Conservation (phyloP, 2,888 invertebrate genomes). For the Antitype chi region DNA sequence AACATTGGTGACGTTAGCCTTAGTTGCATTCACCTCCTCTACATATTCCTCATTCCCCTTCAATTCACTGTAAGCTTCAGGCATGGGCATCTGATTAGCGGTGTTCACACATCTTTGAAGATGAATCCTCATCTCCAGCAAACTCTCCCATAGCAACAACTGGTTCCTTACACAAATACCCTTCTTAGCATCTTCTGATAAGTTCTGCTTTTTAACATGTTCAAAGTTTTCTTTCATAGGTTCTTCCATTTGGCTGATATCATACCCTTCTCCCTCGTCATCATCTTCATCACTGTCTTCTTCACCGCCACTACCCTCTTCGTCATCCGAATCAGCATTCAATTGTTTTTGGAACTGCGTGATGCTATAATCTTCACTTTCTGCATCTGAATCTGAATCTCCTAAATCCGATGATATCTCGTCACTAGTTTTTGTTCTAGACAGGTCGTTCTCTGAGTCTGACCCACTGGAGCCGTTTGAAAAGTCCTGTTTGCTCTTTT, state of each 20-base stretch:
- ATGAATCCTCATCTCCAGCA: constrained; percentile 96
- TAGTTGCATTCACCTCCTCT: constrained; percentile 87
- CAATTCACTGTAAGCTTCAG: constrained; percentile 87
- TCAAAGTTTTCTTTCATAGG: constrained; percentile 90
- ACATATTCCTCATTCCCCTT: constrained; percentile 88
- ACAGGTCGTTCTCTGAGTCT: constrained; percentile 36
- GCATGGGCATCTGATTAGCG: constrained; percentile 95
- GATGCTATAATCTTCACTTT: constrained; percentile 78
- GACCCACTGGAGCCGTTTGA: constrained; percentile 32
- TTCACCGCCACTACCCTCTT: constrained; percentile 62
- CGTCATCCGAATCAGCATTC: constrained; percentile 68
- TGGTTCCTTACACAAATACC: constrained; percentile 93
- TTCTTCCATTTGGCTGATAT: constrained; percentile 85
- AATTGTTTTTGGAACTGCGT: constrained; percentile 75
- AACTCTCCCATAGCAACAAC: constrained; percentile 94
- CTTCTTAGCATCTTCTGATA: constrained; percentile 91
- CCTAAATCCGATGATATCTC: constrained; percentile 61
- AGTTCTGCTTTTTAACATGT: constrained; percentile 90
- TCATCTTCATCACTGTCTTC: constrained; percentile 72
- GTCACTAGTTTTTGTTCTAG: constrained; percentile 64
- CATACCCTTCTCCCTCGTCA: constrained; percentile 82
- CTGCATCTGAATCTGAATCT: constrained; percentile 71
- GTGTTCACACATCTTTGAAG: constrained; percentile 95
- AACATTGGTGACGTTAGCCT: constrained; percentile 89
- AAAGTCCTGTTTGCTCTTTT: constrained; percentile 24